Conservation (phyloP, 2,888 invertebrate species). For the Mystacides longicornis region DNA sequence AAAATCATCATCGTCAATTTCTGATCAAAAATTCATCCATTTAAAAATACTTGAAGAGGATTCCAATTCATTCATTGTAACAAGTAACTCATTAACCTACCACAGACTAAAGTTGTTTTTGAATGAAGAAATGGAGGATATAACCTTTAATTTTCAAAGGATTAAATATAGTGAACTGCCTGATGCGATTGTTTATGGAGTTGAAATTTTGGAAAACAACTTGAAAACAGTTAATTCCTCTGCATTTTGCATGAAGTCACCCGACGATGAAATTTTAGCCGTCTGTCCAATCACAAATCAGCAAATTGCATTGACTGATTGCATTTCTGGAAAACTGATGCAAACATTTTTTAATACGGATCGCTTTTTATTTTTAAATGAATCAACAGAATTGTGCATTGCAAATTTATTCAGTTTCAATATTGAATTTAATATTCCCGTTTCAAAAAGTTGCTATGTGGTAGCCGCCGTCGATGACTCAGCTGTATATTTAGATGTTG, state of each 20-base stretch:
- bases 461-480: conserved; percentile 20
- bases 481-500: conserved; percentile 21
- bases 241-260: conserved; percentile 16
- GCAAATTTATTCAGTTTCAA: conserved; percentile 10
- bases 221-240: conserved; percentile 12
- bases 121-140: neutral
- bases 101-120: conserved; percentile 7
- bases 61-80: conserved; percentile 10
- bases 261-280: conserved; percentile 5
- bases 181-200: conserved; percentile 4
- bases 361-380: conserved; percentile 15
- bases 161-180: conserved; percentile 13
- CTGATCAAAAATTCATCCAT: conserved; percentile 11
- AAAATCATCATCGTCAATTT: conserved; percentile 2
- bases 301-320: conserved; percentile 7
- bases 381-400: conserved; percentile 12
- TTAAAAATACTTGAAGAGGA: conserved; percentile 14
- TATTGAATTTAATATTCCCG: conserved; percentile 16
- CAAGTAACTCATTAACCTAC: conserved; percentile 10
- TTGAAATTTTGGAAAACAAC: conserved; percentile 14
- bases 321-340: conserved; percentile 2
- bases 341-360: conserved; percentile 18
- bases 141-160: conserved; percentile 6
- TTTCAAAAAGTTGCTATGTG: conserved; percentile 16
- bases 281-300: conserved; percentile 22